phyloP scores from a whole-genome alignment of 1,140 invertebrate species.

The Tetragonula clypearis region DNA sequence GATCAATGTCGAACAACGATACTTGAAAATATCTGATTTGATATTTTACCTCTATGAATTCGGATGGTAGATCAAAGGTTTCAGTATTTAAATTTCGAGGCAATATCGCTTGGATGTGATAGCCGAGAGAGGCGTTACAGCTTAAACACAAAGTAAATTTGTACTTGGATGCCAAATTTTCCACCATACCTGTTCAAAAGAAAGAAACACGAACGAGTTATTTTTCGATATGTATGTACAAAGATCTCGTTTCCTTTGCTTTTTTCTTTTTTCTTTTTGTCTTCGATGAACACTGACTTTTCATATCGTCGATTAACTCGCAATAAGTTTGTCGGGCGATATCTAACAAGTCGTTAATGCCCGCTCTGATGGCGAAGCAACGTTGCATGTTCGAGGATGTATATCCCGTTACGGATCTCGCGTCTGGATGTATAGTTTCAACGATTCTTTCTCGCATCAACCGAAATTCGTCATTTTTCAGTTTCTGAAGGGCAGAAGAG shows the following conservation, averaged over 20 bases:
- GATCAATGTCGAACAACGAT: neutral
- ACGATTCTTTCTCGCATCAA: slow-evolving; percentile 86
- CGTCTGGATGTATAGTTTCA: slow-evolving; percentile 88
- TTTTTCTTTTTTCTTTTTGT: neutral
- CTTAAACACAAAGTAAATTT: slow-evolving; percentile 85
- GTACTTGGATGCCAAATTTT: slow-evolving; percentile 85
- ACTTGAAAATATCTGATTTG: neutral
- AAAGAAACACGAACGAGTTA: neutral
- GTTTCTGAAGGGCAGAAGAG: slow-evolving; percentile 65
- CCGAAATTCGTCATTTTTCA: slow-evolving; percentile 81
- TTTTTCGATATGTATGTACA: neutral
- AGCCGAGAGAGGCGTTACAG: slow-evolving; percentile 87
- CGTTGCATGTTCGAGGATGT: slow-evolving; percentile 87
- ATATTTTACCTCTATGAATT: slow-evolving; percentile 84
- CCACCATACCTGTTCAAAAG: slow-evolving; percentile 81
- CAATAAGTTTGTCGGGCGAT: slow-evolving; percentile 89
- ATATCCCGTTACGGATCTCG: slow-evolving; percentile 86
- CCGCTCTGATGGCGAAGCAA: slow-evolving; percentile 91
- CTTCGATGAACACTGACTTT: slow-evolving; percentile 80
- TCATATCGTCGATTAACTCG: slow-evolving; percentile 90
- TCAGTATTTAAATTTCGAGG: slow-evolving; percentile 78
- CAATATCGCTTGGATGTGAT: slow-evolving; percentile 87
- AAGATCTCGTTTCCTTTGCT: no score
- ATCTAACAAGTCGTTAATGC: slow-evolving; percentile 89
- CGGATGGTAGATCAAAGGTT: slow-evolving; percentile 84